These are phyloP conservation scores for Edolisoma coerulescens DNA, from an alignment of 2,113 vertebrate genomes.

Conservation along the genomic window DNA sequence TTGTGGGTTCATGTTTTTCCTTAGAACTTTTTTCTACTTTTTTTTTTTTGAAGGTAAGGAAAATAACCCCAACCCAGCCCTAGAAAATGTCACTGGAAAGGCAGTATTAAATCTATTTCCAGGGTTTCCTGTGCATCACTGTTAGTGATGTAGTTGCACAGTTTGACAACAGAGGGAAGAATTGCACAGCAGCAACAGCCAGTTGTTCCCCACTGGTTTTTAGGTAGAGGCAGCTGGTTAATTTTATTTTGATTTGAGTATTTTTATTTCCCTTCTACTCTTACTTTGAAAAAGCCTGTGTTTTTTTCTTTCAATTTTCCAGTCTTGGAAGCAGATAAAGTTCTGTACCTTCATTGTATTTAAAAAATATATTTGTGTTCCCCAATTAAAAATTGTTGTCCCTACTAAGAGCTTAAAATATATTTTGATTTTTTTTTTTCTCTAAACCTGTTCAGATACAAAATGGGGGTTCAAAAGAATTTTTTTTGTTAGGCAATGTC, in stretches of 20 bases:
- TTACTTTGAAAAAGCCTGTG: background rate
- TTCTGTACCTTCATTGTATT: background rate
- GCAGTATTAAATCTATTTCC: background rate
- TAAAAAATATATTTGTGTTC: background rate
- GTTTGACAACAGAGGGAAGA: slow-evolving; percentile 49
- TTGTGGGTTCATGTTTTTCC: background rate
- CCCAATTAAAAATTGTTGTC: background rate
- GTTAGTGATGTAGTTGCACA: slow-evolving; percentile 4
- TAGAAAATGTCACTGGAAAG: background rate
- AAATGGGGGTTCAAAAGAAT: background rate
- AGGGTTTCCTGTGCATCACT: background rate
- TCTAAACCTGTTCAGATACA: background rate
- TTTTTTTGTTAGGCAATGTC: background rate
- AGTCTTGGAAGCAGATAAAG: background rate
- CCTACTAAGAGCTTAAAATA: background rate
- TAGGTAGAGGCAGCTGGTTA: background rate
- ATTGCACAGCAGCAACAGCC: background rate
- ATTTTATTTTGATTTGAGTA: background rate
- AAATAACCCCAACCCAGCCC: background rate
- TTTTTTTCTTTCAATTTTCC: background rate
- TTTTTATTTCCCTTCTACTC: background rate
- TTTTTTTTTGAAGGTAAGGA: background rate
- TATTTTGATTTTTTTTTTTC: background rate
- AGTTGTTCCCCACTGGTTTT: background rate
- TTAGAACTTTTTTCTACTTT: background rate